Evolutionary conservation across 2,888 invertebrate species (phyloP), one percentile per base, ranked within the genome.

Genomic region (Tetragonisca angustula): DNA sequence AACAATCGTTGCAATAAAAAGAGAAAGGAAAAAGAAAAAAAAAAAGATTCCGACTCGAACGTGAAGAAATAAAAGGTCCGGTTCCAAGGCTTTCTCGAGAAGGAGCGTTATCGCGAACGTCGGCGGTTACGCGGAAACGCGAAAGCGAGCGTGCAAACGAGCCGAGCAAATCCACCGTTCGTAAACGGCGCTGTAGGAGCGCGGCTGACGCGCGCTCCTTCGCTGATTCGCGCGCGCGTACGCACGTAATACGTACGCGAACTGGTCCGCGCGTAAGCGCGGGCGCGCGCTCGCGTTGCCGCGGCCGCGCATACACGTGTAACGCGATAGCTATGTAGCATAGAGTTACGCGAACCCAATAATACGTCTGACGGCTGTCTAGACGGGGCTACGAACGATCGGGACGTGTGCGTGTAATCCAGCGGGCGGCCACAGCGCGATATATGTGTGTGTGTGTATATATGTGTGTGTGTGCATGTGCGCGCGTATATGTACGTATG

Each of bases 331-430:
- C 87, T 90, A 90, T 90, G 89, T 90, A 88, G 90, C 89, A 87
- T 89, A 86, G 90, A 90, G 92, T 92, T 91, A 93, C 92, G 92
- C 92, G 92, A 92, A 91, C 92, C 92, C 93, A 92, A 92, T 93
- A 92, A 92, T 92, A 92, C 92, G 93, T 93, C 93, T 93, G 93
- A 93, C 93, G 92, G 92, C 93, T 88, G 93, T 93, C 93, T 93
- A 93, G 93, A 93, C 93, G 91, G 92, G 90, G 81, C 85, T 81
- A 87, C 88, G 83, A 88, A 85, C 85, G 87, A 82, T 85, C 76
- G 76, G 76, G 72, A 71, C 36, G 80, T 79, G 85, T 73, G 77
- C 74, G 83, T 89, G 84, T 90, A 88, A 88, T 87, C 86, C 81
- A 77, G 78, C 86, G 73, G 65, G 49, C 78, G 84, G 68, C 79